Conservation (phyloP, 2,888 invertebrate genomes). For the Dione juno region DNA sequence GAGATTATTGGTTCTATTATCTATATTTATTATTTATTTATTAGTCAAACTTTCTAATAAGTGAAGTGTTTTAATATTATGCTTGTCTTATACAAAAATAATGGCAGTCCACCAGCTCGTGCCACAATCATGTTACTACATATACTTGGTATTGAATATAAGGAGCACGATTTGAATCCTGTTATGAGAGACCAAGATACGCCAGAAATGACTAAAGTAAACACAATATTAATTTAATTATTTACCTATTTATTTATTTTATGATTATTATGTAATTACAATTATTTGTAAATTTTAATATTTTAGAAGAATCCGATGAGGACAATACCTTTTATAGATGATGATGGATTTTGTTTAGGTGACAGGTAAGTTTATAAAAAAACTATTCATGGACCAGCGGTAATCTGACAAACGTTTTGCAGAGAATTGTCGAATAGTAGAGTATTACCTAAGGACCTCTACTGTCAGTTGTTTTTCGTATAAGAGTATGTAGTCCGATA, state of each 20-base stretch:
- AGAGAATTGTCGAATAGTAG: too few species aligned
- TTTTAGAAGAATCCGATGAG: constrained; percentile 78
- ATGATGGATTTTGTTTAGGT: constrained; percentile 65
- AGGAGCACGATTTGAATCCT: constrained; percentile 62
- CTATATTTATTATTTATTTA: neutral
- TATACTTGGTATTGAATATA: constrained; percentile 60
- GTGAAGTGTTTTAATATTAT: constrained; percentile 41
- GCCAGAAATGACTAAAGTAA: constrained; percentile 65
- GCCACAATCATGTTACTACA: constrained; percentile 70
- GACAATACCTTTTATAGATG: constrained; percentile 69
- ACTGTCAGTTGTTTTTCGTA: too few species aligned
- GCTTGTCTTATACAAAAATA: constrained; percentile 60
- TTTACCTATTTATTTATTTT: neutral
- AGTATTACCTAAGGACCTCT: too few species aligned
- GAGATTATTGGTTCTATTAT: neutral
- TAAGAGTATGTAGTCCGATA: too few species aligned
- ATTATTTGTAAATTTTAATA: constrained; percentile 15
- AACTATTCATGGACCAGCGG: neutral
- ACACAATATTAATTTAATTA: neutral
- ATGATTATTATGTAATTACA: neutral
- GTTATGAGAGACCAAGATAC: constrained; percentile 68
- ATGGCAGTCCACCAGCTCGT: constrained; percentile 70
- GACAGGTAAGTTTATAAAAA: constrained; percentile 58
- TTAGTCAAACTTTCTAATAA: neutral
- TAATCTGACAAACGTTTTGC: too few species aligned